Percentiles rank a stretch among this genome's conserved stretches.
Evolutionary conservation across 2,888 invertebrate genomes (phyloP).

Genomic region (Campaea margaritaria): DNA sequence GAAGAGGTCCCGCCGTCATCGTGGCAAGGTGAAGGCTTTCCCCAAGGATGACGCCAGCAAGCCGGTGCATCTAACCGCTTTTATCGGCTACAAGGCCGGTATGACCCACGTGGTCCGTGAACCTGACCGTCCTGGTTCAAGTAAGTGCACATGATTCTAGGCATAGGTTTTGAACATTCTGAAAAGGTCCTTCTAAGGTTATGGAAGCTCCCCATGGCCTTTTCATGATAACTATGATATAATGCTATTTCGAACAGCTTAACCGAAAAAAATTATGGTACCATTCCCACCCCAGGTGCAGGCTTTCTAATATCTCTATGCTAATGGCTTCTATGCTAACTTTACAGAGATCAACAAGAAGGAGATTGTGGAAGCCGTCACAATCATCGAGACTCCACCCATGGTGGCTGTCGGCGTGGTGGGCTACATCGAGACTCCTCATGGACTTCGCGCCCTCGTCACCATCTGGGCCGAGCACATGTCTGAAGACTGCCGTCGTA

Average conservation of each 20-base stretch:
- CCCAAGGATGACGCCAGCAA: conserved; percentile 98
- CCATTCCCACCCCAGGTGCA: too few species aligned
- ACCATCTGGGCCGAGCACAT: conserved; percentile 99
- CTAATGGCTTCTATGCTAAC: not conserved
- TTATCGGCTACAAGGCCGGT: conserved; percentile 99
- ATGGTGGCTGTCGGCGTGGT: conserved; percentile 99
- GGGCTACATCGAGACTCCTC: conserved; percentile 99
- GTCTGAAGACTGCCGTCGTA: conserved; percentile 98
- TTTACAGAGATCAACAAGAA: conserved; percentile 98
- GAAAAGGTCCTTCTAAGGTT: too few species aligned
- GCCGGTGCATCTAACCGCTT: conserved; percentile 98
- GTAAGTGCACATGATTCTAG: too few species aligned
- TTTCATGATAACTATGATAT: too few species aligned
- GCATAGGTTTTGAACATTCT: too few species aligned
- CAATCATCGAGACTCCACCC: conserved; percentile 98
- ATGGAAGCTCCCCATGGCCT: too few species aligned
- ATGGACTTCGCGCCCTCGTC: conserved; percentile 96
- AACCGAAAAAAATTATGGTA: too few species aligned
- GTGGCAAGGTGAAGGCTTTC: conserved; percentile 99
- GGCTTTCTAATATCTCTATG: too few species aligned
- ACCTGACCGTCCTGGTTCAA: conserved; percentile 99
- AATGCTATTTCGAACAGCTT: too few species aligned
- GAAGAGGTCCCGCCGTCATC: conserved; percentile 97
- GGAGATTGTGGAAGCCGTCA: conserved; percentile 99
- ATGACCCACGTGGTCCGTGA: conserved; percentile 99